phyloP scores from a whole-genome alignment of 2,888 invertebrate species.

The Resseliella maxima region DNA sequence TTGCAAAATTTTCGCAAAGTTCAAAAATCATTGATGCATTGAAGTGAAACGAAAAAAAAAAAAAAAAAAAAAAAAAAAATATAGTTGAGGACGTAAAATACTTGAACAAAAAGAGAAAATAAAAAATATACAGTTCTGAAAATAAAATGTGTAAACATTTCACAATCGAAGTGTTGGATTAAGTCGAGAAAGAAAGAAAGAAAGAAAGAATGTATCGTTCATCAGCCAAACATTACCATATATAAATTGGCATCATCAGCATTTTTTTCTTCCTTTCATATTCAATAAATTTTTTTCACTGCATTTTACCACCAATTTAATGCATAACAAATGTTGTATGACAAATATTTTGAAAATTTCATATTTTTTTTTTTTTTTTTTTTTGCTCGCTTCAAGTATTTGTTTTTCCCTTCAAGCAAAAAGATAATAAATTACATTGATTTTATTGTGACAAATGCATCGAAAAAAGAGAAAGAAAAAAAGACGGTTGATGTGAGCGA shows the following conservation, averaged over 20 bases:
- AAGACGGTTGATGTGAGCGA: neutral
- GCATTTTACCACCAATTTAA: neutral
- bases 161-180: too few species aligned
- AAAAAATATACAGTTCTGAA: neutral
- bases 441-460: slow-evolving; percentile 50
- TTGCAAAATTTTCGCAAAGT: neutral
- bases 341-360: slow-evolving; percentile 8
- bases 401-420: neutral
- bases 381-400: neutral
- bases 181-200: neutral
- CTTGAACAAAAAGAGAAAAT: too few species aligned
- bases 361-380: too few species aligned
- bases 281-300: neutral
- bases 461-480: neutral
- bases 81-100: neutral
- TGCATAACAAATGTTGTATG: neutral
- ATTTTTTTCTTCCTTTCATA: neutral
- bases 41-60: slow-evolving; percentile 10
- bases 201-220: slow-evolving; percentile 5
- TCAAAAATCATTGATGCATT: slow-evolving; percentile 31
- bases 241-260: slow-evolving; percentile 41
- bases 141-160: neutral
- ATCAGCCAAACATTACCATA: slow-evolving; percentile 6
- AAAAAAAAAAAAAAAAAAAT: too few species aligned
- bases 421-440: slow-evolving; percentile 33